Evolutionary conservation across 1,140 invertebrate species (phyloP), one percentile per base, ranked within the genome.

Genomic region (Portunus trituberculatus): DNA sequence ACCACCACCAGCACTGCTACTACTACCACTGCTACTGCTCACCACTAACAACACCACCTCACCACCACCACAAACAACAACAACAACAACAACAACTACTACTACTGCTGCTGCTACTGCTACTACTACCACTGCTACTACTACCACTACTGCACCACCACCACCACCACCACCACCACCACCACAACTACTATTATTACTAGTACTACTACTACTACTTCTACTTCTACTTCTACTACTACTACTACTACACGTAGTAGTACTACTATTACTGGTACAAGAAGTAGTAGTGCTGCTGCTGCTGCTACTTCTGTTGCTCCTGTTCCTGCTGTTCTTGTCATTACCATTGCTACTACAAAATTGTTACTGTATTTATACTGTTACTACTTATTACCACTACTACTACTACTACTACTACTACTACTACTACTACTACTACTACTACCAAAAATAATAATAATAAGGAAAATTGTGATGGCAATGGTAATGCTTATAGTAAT

Each of bases 41-140:
- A 84, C 82, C 25, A 84, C 82, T 84, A 31, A 4, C 25, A 52
- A 7, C 25, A 84, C 82, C 25, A 84, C 82, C 25, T n/a, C n/a
- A 84, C 82, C 25, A 84, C 82, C 25, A 84, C 82, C 25, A 84
- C 82, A 8, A 84, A 31, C 82, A 8, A 84, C 82, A 8, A 31
- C 82, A 8, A 84, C 82, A 8, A 84, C 83, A 16, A 84, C 83
- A 16, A 32, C 14, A 8, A 84, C 83, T 84, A 84, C 83, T 84
- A 84, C 83, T 84, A 84, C 83, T 84, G 28, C 20, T 84, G 14
- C 83, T 84, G 28, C 83, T 84, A 84, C n/a, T 84, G 28, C 31
- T 84, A 84, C n/a, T 84, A 84, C 83, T 84, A 32, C 83, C 28
- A 84, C 83, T 84, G 14, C 83, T 84, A 84, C 83, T 84, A 84